phyloP scores from a whole-genome alignment of 2,113 vertebrate species.

The Chionodraco myersi region DNA sequence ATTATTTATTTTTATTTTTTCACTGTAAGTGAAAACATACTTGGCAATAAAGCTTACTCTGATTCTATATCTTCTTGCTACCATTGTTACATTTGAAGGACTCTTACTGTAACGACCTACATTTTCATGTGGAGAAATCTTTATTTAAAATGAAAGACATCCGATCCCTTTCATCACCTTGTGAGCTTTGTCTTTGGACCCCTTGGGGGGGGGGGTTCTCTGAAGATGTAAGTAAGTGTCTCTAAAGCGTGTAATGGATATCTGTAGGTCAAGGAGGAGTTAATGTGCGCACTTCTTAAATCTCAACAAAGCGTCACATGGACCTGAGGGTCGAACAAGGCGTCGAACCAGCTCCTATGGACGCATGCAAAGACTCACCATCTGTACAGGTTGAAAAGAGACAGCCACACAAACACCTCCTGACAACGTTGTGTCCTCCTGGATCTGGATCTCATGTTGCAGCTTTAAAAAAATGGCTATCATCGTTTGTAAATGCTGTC shows the following conservation, averaged over 20 bases:
- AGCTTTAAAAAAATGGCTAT: no score
- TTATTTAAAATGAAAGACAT: not conserved
- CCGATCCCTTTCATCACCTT: slow-evolving; percentile 7
- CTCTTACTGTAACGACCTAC: not conserved
- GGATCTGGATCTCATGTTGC: no score
- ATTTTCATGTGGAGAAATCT: not conserved
- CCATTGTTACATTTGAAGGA: not conserved
- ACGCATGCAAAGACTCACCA: not conserved
- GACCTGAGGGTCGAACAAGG: slow-evolving; percentile 12
- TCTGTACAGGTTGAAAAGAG: not conserved
- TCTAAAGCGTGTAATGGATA: slow-evolving; percentile 1
- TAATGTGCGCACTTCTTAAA: not conserved
- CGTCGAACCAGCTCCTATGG: not conserved
- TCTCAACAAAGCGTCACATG: not conserved
- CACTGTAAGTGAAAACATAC: no score
- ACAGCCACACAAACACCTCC: not conserved
- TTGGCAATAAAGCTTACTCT: no score
- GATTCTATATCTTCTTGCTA: not conserved
- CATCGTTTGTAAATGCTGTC: not conserved
- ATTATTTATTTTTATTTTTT: no score
- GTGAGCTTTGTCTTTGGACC: slow-evolving; percentile 7
- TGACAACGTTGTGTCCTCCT: not conserved
- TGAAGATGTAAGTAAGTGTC: slow-evolving; percentile 21
- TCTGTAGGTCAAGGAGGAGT: not conserved
- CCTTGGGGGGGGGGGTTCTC: slow-evolving; percentile 9